Percentiles rank a stretch among this genome's conserved stretches.
Conservation (phyloP, 1,140 invertebrate genomes). For the Goniozus legneri region DNA sequence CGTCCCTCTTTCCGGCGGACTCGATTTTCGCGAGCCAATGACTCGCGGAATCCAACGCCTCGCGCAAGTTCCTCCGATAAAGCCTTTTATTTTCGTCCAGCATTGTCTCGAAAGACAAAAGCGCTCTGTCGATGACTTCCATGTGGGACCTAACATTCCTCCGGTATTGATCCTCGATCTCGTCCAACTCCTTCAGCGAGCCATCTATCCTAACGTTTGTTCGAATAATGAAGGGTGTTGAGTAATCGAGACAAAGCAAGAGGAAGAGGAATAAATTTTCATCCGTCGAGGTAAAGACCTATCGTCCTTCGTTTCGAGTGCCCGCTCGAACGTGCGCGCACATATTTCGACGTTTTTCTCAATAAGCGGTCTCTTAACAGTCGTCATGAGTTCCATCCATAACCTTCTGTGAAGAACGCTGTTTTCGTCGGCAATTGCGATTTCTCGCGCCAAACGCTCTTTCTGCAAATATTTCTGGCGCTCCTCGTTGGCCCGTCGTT, state of each 20-base stretch:
- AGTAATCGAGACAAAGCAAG: too few relatives aligned
- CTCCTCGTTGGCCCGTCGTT: too few relatives aligned
- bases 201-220: too few relatives aligned
- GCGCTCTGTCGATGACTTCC: conserved; percentile 31
- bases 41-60: conserved; percentile 7
- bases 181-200: conserved; percentile 17
- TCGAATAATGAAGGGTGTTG: too few relatives aligned
- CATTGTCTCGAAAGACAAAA: too few relatives aligned
- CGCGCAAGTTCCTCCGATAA: conserved; percentile 17
- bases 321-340: conserved; percentile 39
- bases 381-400: conserved; percentile 35
- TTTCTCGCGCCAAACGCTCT: conserved; percentile 28
- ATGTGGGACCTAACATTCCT: conserved; percentile 23
- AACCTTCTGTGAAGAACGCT: conserved; percentile 14
- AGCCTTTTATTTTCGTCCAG: too few relatives aligned
- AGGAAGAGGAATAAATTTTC: too few relatives aligned
- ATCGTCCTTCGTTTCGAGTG: conserved; percentile 41
- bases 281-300: conserved; percentile 16
- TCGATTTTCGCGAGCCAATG: conserved; percentile 11
- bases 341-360: conserved; percentile 28
- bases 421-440: conserved; percentile 25
- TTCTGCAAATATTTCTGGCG: conserved; percentile 17
- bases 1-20: conserved; percentile 16
- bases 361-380: conserved; percentile 30
- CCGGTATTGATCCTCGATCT: conserved; percentile 32